A percentile compares a stretch with the other conserved stretches of the same genome.
Evolutionary conservation across 2,888 invertebrate genomes (phyloP).

Genomic region (Kuschelorhynchus macadamiae): DNA sequence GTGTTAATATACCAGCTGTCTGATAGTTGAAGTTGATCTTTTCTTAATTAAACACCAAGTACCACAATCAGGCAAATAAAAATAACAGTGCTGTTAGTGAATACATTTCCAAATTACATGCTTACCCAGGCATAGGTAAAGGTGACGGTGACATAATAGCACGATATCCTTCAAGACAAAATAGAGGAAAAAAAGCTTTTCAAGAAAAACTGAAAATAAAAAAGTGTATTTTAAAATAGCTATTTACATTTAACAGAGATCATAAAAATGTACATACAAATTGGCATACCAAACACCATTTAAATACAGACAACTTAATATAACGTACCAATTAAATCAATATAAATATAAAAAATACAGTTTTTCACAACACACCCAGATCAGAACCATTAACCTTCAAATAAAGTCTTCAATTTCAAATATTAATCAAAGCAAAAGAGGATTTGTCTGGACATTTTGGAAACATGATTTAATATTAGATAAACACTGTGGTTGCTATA

Average conservation of each 20-base stretch:
- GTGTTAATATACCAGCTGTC: too few species aligned
- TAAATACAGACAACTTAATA: conserved; percentile 14
- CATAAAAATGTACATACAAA: conserved; percentile 2
- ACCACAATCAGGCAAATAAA: too few species aligned
- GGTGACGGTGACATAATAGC: conserved; percentile 67
- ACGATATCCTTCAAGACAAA: conserved; percentile 50
- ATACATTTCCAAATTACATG: conserved; percentile 52
- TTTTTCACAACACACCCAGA: conserved; percentile 54
- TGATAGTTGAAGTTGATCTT: too few species aligned
- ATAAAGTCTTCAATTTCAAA: conserved; percentile 7
- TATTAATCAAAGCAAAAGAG: too few species aligned
- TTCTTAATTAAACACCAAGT: too few species aligned
- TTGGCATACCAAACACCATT: conserved; percentile 6
- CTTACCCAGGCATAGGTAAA: conserved; percentile 69
- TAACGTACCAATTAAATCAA: conserved; percentile 24
- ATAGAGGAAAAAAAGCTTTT: conserved; percentile 53
- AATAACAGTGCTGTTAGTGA: conserved; percentile 1
- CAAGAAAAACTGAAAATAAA: conserved; percentile 55
- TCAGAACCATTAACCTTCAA: conserved; percentile 42
- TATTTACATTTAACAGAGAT: conserved; percentile 34
- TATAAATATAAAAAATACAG: conserved; percentile 8
- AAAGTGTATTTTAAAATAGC: conserved; percentile 37
- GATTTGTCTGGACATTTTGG: too few species aligned
- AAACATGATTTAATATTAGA: too few species aligned
- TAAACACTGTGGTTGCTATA: too few species aligned